These are phyloP conservation scores for Bombus pascuorum DNA, from an alignment of 1,140 invertebrate species.

Conservation along the genomic window DNA sequence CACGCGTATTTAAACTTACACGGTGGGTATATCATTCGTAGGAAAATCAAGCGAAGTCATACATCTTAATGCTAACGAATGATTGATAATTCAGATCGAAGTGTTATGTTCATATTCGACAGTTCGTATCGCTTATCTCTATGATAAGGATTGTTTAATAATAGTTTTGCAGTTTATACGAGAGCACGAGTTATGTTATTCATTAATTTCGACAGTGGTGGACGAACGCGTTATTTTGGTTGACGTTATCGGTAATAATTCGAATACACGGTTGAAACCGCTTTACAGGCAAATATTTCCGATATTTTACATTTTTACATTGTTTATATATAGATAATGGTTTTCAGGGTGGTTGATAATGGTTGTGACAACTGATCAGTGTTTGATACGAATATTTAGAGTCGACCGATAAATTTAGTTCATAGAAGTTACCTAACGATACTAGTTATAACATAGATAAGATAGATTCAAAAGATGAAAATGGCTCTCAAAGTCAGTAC, in stretches of 20 bases:
- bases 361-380: not conserved
- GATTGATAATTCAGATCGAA: not conserved
- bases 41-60: not conserved
- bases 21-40: too few relatives aligned
- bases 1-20: too few relatives aligned
- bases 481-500: not conserved
- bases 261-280: not conserved
- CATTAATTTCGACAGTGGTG: constrained; percentile 18
- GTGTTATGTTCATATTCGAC: not conserved
- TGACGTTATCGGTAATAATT: constrained; percentile 6
- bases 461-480: too few relatives aligned
- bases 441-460: too few relatives aligned
- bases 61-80: not conserved
- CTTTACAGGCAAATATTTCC: not conserved
- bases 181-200: not conserved
- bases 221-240: constrained; percentile 10
- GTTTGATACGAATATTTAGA: too few relatives aligned
- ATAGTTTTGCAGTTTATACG: not conserved
- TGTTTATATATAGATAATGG: not conserved
- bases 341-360: not conserved
- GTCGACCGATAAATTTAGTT: not conserved
- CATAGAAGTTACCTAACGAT: not conserved
- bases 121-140: not conserved
- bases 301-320: not conserved
- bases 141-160: not conserved